These are phyloP conservation scores for Echinometra lucunter DNA, from an alignment of 53 echinoderm and acorn worm species.

Conservation along the genomic window DNA sequence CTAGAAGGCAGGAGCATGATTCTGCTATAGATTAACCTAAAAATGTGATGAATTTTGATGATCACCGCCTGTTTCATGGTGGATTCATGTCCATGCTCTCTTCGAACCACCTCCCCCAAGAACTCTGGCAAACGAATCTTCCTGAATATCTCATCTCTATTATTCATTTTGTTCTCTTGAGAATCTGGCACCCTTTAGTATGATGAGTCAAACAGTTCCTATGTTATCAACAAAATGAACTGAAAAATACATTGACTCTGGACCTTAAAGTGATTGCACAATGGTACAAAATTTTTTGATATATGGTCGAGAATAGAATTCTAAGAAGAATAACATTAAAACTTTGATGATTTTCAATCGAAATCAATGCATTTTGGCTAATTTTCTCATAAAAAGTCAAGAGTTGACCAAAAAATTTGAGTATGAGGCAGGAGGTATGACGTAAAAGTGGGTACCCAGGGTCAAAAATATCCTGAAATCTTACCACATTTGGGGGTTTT, in stretches of 20 bases:
- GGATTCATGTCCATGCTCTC: neutral
- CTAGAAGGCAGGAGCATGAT: neutral
- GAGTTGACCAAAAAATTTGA: too few species aligned
- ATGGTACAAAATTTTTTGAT: too few species aligned
- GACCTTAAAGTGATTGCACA: too few species aligned
- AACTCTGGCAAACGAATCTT: neutral
- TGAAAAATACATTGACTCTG: neutral
- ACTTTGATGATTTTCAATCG: too few species aligned
- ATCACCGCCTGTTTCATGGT: neutral
- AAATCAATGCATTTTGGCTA: too few species aligned
- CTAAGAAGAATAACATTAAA: too few species aligned
- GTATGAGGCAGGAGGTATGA: too few species aligned
- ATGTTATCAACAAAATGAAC: neutral
- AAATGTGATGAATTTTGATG: constrained; percentile 15
- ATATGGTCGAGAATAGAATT: too few species aligned
- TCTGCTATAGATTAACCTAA: constrained; percentile 28
- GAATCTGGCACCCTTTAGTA: neutral
- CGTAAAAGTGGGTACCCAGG: too few species aligned
- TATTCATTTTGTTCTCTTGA: neutral
- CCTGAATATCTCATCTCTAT: neutral
- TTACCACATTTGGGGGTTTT: too few species aligned
- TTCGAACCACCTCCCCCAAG: neutral
- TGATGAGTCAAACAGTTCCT: neutral
- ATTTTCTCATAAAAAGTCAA: too few species aligned
- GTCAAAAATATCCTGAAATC: too few species aligned